These are phyloP conservation scores for Acronicta aceris DNA, from an alignment of 2,888 invertebrate species.

Conservation along the genomic window DNA sequence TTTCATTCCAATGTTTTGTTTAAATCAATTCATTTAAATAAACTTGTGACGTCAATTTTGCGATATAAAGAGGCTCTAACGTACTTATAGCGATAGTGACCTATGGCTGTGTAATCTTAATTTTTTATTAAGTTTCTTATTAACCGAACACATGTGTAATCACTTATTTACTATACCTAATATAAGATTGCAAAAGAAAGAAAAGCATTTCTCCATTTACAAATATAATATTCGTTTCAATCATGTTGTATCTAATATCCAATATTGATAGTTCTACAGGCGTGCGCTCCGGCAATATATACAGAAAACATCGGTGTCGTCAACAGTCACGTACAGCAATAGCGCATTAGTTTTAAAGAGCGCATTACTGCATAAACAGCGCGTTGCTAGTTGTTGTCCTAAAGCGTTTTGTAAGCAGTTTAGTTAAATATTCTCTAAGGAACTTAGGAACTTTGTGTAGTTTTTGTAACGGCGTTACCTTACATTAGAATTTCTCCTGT, in stretches of 20 bases:
- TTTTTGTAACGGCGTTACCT: too few relatives aligned
- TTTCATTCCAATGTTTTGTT: constrained; percentile 9
- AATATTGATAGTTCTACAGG: constrained; percentile 28
- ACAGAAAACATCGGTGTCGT: constrained; percentile 10
- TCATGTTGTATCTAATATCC: constrained; percentile 22
- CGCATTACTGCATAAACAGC: constrained; percentile 32
- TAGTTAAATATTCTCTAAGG: constrained; percentile 1
- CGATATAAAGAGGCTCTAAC: neutral
- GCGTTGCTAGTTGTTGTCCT: constrained; percentile 8
- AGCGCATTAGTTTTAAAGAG: constrained; percentile 24
- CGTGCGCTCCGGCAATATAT: constrained; percentile 14
- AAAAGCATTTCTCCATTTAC: too few relatives aligned
- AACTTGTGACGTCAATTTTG: too few relatives aligned
- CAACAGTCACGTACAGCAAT: constrained; percentile 36
- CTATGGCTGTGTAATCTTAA: too few relatives aligned
- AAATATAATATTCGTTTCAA: constrained; percentile 6
- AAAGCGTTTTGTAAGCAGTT: constrained; percentile 20
- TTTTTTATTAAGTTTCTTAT: too few relatives aligned
- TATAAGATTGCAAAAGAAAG: too few relatives aligned
- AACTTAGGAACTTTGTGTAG: too few relatives aligned
- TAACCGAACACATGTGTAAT: too few relatives aligned
- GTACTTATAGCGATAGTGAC: too few relatives aligned
- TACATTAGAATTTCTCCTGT: too few relatives aligned
- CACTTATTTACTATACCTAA: too few relatives aligned
- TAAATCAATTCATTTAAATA: too few relatives aligned